A percentile compares a stretch with the other conserved stretches of the same genome.
Evolutionary conservation across 2,797 vertebrate genomes (phyloP).

Genomic region (Macropus fuliginosus): DNA sequence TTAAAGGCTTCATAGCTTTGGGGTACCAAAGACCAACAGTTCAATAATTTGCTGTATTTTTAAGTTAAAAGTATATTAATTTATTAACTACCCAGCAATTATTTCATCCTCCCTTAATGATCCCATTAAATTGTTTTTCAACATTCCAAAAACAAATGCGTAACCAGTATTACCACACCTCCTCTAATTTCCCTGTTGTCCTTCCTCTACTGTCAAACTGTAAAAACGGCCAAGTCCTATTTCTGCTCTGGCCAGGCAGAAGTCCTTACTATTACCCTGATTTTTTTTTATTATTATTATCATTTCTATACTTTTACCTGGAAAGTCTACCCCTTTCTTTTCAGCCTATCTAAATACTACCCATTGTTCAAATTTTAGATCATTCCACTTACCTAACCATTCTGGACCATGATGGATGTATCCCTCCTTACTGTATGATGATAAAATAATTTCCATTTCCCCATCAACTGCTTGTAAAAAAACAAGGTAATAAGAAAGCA

Average conservation of each 20-base stretch:
- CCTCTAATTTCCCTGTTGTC: constrained; percentile 49
- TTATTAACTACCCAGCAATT: constrained; percentile 65
- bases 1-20: constrained; percentile 66
- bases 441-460: constrained; percentile 54
- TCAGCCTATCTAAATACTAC: constrained; percentile 22
- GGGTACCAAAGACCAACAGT: constrained; percentile 67
- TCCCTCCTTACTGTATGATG: constrained; percentile 11
- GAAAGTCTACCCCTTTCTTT: constrained; percentile 31
- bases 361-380: constrained; percentile 28
- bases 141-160: constrained; percentile 61
- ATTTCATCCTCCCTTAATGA: constrained; percentile 69
- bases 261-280: constrained; percentile 40
- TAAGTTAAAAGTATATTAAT: constrained; percentile 46
- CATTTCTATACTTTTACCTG: constrained; percentile 4
- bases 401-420: neutral
- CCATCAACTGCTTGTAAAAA: neutral
- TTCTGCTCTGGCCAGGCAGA: constrained; percentile 47
- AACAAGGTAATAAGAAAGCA: constrained; percentile 44
- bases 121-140: constrained; percentile 67
- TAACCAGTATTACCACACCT: constrained; percentile 62
- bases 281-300: neutral
- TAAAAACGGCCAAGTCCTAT: constrained; percentile 37
- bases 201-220: constrained; percentile 43
- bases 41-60: constrained; percentile 60
- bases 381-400: constrained; percentile 4